Percentiles rank a stretch among this genome's conserved stretches.
phyloP scores from a whole-genome alignment of 2,797 vertebrate species.

The Cossypha dichroa region DNA sequence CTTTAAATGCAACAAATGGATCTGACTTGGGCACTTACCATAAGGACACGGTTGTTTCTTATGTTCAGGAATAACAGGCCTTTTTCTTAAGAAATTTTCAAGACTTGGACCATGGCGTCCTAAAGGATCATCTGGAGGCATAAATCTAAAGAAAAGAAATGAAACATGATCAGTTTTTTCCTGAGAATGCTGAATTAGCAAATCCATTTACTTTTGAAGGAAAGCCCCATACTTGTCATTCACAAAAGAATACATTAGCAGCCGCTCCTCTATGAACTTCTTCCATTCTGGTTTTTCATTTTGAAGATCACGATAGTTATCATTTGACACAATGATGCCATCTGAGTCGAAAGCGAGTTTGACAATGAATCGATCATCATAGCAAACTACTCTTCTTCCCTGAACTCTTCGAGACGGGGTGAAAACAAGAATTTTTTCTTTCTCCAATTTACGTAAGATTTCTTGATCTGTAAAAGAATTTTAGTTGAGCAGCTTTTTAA shows the following conservation, averaged over 20 bases:
- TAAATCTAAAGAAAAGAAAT: conserved; percentile 82
- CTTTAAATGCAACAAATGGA: background rate
- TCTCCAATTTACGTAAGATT: conserved; percentile 94
- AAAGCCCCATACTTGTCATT: conserved; percentile 93
- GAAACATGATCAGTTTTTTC: background rate
- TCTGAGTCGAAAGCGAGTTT: conserved; percentile 98
- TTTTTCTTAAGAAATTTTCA: conserved; percentile 97
- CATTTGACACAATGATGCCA: conserved; percentile 98
- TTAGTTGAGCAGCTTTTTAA: background rate
- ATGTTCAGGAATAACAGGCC: conserved; percentile 95
- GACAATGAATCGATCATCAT: conserved; percentile 98
- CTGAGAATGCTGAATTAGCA: background rate
- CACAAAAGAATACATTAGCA: conserved; percentile 99
- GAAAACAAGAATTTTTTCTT: conserved; percentile 98
- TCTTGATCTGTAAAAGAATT: conserved; percentile 89
- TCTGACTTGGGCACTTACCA: conserved; percentile 80
- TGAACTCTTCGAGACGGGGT: conserved; percentile 97
- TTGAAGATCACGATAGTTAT: conserved; percentile 98
- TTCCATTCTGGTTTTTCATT: conserved; percentile 99
- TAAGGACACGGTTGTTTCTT: conserved; percentile 99
- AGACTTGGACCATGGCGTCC: conserved; percentile 97
- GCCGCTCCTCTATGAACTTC: conserved; percentile 97
- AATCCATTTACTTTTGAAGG: background rate
- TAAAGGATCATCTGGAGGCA: conserved; percentile 98
- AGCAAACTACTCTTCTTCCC: conserved; percentile 97